Base-by-base conservation (phyloP, 2,888 invertebrate species). In the Polyommatus icarus region DNA sequence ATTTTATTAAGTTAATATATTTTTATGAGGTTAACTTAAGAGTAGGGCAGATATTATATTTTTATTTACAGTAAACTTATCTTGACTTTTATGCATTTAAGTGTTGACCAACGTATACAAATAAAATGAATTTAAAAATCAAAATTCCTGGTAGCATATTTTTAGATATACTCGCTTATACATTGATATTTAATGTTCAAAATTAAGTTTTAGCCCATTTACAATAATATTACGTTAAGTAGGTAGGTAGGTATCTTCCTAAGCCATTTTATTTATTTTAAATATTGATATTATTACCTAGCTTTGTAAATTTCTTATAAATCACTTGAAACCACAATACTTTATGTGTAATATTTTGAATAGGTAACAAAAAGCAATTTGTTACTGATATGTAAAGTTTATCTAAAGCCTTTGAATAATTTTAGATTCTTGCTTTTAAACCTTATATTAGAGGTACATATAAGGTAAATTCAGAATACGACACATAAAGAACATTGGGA, bases 1-100 rank as follows among this genome's bases (percentile, higher is more conserved):
- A 75, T 24, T 75, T 75, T 73, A 73, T 46, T 73, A 20, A 73
- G 73, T 73, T 73, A 73, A 73, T 73, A 67, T 73, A 40, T 73
- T 40, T 46, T 40, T 20, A 20, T 46, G 24, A 20, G 24, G 15
- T 24, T 24, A 50, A 75, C 5, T 12, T 75, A 29, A 50, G 75
- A 75, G 54, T 50, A 29, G 24, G 29, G 18, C 54, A 29, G 50
- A 67, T 29, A 32, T 67, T 29, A 32, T 67, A 29, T 32, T 24
- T 24, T 61, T 61, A 24, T 24, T 24, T 24, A 61, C 24, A 24
- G 24, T 61, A 12, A 24, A 24, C 12, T 61, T 20, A 61, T 61
- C 24, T 24, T 61, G 3, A 61, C 59, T 20, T 20, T 61, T 24
- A 24, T 24, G 61, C 24, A 61, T 61, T 61, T 61, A 61, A 24